Conservation (phyloP, 1,140 invertebrate genomes). For the Cotesia typhae region DNA sequence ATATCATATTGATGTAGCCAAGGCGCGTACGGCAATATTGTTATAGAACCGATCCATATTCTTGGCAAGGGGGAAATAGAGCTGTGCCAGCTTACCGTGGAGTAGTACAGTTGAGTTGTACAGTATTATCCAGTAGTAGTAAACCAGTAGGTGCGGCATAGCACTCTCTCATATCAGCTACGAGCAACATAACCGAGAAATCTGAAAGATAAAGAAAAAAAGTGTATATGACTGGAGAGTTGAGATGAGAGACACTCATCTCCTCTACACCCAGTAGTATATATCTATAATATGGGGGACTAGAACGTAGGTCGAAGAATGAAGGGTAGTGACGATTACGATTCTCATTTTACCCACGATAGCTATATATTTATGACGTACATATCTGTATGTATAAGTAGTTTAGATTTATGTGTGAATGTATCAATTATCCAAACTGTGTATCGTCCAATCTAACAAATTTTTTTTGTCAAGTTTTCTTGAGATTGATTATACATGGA, state of each 20-base stretch:
- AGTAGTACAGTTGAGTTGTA: not conserved
- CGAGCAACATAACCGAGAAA: not conserved
- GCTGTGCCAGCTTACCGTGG: conserved; percentile 9
- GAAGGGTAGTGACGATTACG: conserved; percentile 25
- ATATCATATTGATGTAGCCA: conserved; percentile 48
- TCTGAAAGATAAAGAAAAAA: not conserved
- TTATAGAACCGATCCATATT: conserved; percentile 64
- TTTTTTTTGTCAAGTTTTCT: conserved; percentile 10
- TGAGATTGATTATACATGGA: conserved; percentile 9
- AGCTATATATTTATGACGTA: conserved; percentile 6
- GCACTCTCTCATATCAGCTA: not conserved
- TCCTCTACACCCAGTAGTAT: too few relatives aligned
- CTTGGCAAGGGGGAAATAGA: conserved; percentile 42
- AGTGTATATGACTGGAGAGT: not conserved
- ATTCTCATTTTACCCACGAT: conserved; percentile 16
- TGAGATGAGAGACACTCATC: not conserved
- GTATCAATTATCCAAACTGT: conserved; percentile 9
- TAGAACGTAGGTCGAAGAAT: not conserved
- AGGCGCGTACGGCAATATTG: conserved; percentile 63
- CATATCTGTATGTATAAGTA: conserved; percentile 1
- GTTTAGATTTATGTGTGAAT: not conserved
- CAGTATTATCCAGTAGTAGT: not conserved
- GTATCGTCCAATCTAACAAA: conserved; percentile 1
- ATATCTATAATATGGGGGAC: too few relatives aligned
- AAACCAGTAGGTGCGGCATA: not conserved